Base-by-base conservation (phyloP, 2,888 invertebrate genomes). In the Apodemia zela region DNA sequence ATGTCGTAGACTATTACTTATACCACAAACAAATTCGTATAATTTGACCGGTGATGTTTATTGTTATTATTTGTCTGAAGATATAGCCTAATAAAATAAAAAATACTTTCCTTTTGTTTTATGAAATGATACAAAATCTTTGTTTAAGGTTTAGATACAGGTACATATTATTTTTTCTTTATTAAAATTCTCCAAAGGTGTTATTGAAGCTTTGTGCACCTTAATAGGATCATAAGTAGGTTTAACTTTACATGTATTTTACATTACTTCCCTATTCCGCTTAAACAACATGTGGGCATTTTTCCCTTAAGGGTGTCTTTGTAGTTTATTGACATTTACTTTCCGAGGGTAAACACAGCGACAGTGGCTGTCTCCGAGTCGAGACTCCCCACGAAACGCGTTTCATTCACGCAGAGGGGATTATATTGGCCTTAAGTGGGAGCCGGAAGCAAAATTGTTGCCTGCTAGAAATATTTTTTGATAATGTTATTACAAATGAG, bases 271-370 rank as follows among this genome's bases (percentile, higher is more conserved):
- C 67, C 66, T 69, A 69, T 72, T 73, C 75, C 71, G 13, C 71
- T 69, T 73, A 75, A 80, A 85, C 82, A 77, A 77, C 76, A 76
- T 75, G 69, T 73, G 80, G 79, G 79, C 82, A 84, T 82, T 84
- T 81, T 79, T 79, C 79, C 78, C 83, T 80, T 70, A 72, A 81
- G 84, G 79, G 78, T 72, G 75, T 77, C 79, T 84, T 85, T 83
- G 82, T 84, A 84, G 80, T 85, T 85, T 90, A 87, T 90, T 90
- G 89, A 89, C 90, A 89, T 90, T 90, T 88, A 90, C 90, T 90
- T 88, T 84, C 80, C 73, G 77, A 79, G 84, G 78, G 85, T 82
- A 90, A 90, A 90, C 89, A 88, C 70, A 73, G 76, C 75, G 79
- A 79, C 82, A 80, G 79, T 76, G 76, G 78, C 77, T 82, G 82